Percentiles rank a stretch among this genome's conserved stretches.
phyloP scores from a whole-genome alignment of 2,797 vertebrate genomes.

The Perodicticus potto region DNA sequence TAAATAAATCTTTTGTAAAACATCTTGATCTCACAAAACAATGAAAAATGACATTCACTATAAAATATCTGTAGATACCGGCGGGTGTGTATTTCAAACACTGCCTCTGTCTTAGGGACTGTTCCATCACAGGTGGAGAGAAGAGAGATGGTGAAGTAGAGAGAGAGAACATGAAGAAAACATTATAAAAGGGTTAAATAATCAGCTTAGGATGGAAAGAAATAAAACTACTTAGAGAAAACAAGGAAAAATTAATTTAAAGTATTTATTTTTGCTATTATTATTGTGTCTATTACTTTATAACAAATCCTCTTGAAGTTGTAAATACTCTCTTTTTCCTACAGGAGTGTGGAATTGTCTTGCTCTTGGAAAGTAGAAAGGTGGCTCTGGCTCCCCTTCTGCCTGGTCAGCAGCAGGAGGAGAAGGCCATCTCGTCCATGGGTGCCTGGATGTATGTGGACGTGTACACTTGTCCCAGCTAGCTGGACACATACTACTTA shows the following conservation, averaged over 20 bases:
- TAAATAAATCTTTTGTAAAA: slow-evolving; percentile 10
- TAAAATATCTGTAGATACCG: not conserved
- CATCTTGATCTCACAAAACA: not conserved
- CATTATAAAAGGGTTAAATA: too few species aligned
- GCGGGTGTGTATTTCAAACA: not conserved
- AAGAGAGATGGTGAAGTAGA: too few species aligned
- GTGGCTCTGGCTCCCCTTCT: not conserved
- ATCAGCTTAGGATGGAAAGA: not conserved
- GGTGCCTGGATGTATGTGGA: too few species aligned
- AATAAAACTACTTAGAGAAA: not conserved
- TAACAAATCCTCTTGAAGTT: not conserved
- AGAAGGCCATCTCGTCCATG: rapidly evolving
- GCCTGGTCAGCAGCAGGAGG: not conserved
- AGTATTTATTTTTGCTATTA: not conserved
- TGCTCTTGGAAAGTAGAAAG: too few species aligned
- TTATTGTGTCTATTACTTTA: not conserved
- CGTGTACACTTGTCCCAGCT: rapidly evolving
- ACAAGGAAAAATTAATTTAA: not conserved
- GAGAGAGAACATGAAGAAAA: too few species aligned
- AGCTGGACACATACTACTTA: rapidly evolving
- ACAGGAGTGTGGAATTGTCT: rapidly evolving
- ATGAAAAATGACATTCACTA: rapidly evolving
- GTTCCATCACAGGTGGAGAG: not conserved
- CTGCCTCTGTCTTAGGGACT: too few species aligned
- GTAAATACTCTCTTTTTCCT: not conserved